A percentile compares a stretch with the other conserved stretches of the same genome.
phyloP scores from a whole-genome alignment of 2,113 vertebrate genomes.

The Gobiocypris rarus region DNA sequence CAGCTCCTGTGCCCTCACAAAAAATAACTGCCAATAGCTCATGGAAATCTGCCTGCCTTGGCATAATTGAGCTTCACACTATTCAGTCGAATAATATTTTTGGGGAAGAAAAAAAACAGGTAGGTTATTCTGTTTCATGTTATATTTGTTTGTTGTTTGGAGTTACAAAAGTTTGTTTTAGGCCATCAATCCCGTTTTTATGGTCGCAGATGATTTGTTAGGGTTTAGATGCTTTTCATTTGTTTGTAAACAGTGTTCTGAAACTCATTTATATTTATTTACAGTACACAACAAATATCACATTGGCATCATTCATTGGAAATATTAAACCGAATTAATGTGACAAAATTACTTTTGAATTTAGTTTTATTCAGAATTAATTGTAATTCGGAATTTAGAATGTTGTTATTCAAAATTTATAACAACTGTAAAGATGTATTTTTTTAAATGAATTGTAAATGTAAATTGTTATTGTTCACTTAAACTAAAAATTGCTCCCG shows the following conservation, averaged over 20 bases:
- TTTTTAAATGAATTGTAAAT: neutral
- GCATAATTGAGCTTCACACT: constrained; percentile 67
- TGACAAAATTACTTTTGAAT: neutral
- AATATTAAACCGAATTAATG: neutral
- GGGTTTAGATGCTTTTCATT: neutral
- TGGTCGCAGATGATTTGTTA: neutral
- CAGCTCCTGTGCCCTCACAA: constrained; percentile 69
- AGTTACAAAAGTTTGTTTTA: neutral
- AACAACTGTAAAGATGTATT: too few relatives aligned
- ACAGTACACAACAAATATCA: neutral
- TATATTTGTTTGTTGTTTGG: neutral
- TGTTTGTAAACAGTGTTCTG: neutral
- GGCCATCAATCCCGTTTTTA: neutral
- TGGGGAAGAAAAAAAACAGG: constrained; percentile 61
- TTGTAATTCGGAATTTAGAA: too few relatives aligned
- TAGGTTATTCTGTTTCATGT: constrained; percentile 56
- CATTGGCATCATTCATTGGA: neutral
- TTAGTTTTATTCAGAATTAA: neutral
- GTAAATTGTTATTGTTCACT: neutral
- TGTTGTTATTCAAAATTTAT: too few relatives aligned
- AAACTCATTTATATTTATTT: neutral
- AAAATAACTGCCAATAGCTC: constrained; percentile 68
- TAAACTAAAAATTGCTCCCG: neutral
- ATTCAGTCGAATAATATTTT: constrained; percentile 63
- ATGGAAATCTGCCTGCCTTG: constrained; percentile 54